Evolutionary conservation across 1,140 invertebrate species (phyloP), one percentile per base, ranked within the genome.

Genomic region (Drosophila ananassae): DNA sequence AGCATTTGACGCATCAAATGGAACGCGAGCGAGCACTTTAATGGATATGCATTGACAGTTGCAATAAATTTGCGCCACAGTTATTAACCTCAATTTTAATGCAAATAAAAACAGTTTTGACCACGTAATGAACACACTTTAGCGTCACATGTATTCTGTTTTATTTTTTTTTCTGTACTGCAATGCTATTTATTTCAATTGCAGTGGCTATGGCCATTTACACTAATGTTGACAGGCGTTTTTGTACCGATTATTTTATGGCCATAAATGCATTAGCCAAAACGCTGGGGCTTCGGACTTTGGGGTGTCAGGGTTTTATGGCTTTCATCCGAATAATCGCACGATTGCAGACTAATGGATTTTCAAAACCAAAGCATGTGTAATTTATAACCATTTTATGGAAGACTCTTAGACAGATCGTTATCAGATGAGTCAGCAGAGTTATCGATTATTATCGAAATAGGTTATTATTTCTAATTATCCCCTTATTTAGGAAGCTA

Each of bases 1-100:
- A 76, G 24, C 73, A 77, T 76, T 77, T 75, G 56, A 80, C 66
- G 53, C 52, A 69, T 52, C 51, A 69, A 80, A 80, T 80, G 56
- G 77, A 64, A 58, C 72, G 72, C 41, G 13, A 44, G 63, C 71
- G 13, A 44, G 63, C 71, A 44, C 50, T 79, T 75, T 71, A 79
- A 79, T 79, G 55, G 28, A 53, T 77, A 81, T 64, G 62, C 68
- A 77, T 77, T 81, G 67, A 77, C 73, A 81, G 74, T 79, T 75
- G 77, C 66, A 63, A 79, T 75, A 79, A 63, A 74, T 64, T 71
- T 74, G 53, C 71, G 52, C 69, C 44, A 71, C 63, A 79, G 77
- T 75, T 82, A 82, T 82, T 77, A 82, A 82, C 79, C 73, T 82
- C 74, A 82, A 82, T 82, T 82, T 77, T 56, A 77, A 74, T 62